phyloP scores from a whole-genome alignment of 2,113 vertebrate genomes.

The Sphaerodactylus townsendi region DNA sequence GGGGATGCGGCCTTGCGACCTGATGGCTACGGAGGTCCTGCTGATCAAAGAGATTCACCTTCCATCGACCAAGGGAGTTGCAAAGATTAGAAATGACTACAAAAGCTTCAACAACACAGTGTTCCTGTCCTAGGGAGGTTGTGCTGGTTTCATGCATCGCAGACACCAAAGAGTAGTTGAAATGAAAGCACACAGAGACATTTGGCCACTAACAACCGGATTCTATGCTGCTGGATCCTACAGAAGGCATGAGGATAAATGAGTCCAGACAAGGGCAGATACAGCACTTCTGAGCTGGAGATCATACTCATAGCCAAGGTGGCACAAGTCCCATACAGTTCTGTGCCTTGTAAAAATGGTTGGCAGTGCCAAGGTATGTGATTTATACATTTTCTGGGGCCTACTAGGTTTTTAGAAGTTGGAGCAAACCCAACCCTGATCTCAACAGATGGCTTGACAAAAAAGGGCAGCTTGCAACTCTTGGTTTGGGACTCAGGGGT shows the following conservation, averaged over 20 bases:
- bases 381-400: neutral
- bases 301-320: neutral
- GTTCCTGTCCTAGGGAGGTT: neutral
- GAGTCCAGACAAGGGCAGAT: neutral
- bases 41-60: slow-evolving; percentile 6
- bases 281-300: neutral
- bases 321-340: neutral
- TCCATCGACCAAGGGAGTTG: slow-evolving; percentile 22
- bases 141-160: neutral
- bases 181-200: neutral
- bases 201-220: neutral
- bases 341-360: neutral
- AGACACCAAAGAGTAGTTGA: neutral
- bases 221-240: neutral
- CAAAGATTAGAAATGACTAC: neutral
- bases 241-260: neutral
- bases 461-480: too few relatives aligned
- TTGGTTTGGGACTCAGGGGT: too few relatives aligned
- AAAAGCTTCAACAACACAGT: neutral
- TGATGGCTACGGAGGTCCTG: neutral
- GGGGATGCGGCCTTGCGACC: neutral
- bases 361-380: neutral
- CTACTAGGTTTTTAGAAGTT: neutral
- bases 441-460: too few relatives aligned
- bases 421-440: too few relatives aligned